Base-by-base conservation (phyloP, 2,888 invertebrate genomes). In the Scaeva pyrastri region DNA sequence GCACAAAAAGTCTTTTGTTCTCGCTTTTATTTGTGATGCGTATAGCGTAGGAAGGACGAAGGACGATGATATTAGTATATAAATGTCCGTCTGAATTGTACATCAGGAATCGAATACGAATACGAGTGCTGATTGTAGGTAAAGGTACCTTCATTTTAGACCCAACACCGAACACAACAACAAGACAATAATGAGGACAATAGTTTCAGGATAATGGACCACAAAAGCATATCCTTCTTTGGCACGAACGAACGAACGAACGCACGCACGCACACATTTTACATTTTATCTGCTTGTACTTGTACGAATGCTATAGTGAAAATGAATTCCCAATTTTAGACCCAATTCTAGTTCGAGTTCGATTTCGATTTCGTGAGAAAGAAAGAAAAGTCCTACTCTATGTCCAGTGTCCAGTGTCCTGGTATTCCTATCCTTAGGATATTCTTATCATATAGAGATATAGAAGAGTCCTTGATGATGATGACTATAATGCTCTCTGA, bases 251-350 rank as follows among this genome's bases (percentile, higher is more conserved):
- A 70, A 71, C 64, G n/a, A n/a, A n/a, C n/a, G n/a, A n/a, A n/a
- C n/a, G n/a, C n/a, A 31, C 31, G 31, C 31, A 66, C 66, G 64
- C 74, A 71, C 64, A 62, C 48, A 48, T 36, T 11, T 31, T 21
- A n/a, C 58, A 39, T 16, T 50, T 10, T 11, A 21, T 31, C 6
- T 31, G 31, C 0, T n/a, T 7, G 23, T 5, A 2, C 36, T 55
- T 26, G 26, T 16, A 55, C 26, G 14, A 56, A 45, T 31, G 8
- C 19, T 12, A n/a, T n/a, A 31, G 16, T 74, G 80, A 71, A 73
- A 80, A 80, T 80, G 80, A 85, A 80, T 85, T 85, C 68, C 80
- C 85, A 85, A 80, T 80, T 80, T 85, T 72, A 68, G 76, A 68
- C 60, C 52, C 0, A 31, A 8, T 5, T 31, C 31, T 7, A 5